A percentile compares a stretch with the other conserved stretches of the same genome.
Evolutionary conservation across 2,797 vertebrate species (phyloP).

Genomic region (Arremon brunneinucha): DNA sequence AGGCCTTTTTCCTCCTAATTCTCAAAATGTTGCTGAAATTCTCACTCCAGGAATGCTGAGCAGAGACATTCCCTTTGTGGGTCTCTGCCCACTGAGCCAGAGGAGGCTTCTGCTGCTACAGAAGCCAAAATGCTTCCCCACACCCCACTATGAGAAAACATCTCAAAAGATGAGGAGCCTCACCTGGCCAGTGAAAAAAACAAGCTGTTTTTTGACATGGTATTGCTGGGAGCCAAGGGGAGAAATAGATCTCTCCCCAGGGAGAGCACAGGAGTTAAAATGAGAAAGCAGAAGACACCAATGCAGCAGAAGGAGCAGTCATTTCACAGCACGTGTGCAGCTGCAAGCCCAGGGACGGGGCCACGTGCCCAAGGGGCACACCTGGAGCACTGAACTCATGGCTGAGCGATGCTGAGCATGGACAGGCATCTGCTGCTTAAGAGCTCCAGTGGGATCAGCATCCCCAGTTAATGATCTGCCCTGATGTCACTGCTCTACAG

Average conservation of each 20-base stretch:
- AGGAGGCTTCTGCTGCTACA: background rate
- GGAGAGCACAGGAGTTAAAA: background rate
- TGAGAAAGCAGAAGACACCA: background rate
- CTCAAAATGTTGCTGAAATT: constrained; percentile 43
- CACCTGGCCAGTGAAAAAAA: background rate
- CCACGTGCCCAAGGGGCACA: background rate
- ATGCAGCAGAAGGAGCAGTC: background rate
- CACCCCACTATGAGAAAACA: background rate
- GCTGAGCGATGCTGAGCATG: fast-evolving
- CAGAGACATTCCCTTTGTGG: background rate
- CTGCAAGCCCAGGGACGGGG: background rate
- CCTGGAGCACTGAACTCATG: background rate
- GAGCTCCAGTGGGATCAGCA: background rate
- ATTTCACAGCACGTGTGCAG: background rate
- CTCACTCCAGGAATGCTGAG: constrained; percentile 34
- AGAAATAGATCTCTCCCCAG: background rate
- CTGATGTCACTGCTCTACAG: background rate
- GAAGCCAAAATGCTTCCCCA: background rate
- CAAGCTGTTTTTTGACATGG: background rate
- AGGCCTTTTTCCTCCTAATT: constrained; percentile 47
- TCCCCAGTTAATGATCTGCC: background rate
- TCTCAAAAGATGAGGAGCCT: background rate
- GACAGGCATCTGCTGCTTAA: background rate
- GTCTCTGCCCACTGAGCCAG: background rate
- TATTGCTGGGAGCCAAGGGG: background rate